Evolutionary conservation across 2,113 vertebrate genomes (phyloP).

Genomic region (Toxotes jaculatrix): DNA sequence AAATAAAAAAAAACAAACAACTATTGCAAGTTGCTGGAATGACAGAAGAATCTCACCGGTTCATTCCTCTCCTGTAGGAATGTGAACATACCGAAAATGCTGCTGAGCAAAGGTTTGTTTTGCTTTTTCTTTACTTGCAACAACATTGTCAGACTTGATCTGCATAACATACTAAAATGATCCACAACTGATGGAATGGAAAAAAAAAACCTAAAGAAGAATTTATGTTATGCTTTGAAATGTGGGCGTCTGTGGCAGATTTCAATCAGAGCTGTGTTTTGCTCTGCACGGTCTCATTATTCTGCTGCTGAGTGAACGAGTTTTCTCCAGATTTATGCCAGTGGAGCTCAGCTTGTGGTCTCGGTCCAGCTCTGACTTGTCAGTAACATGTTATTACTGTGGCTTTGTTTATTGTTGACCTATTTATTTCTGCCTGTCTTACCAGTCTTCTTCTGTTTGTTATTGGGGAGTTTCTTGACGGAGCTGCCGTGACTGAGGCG

Average conservation of each 20-base stretch:
- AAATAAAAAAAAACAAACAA: too few relatives aligned
- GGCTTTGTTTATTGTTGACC: background rate
- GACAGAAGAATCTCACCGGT: too few relatives aligned
- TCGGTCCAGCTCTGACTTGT: background rate
- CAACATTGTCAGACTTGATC: background rate
- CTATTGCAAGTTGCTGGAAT: too few relatives aligned
- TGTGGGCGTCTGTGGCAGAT: background rate
- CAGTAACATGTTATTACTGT: background rate
- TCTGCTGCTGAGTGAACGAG: background rate
- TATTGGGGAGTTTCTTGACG: conserved; percentile 90
- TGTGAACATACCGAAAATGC: too few relatives aligned
- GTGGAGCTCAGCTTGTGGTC: too few relatives aligned
- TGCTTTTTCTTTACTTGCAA: background rate
- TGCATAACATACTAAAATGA: background rate
- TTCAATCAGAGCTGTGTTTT: background rate
- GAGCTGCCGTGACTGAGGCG: conserved; percentile 93
- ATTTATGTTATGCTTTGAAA: background rate
- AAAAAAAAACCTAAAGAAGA: background rate
- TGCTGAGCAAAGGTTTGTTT: background rate
- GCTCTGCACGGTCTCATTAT: background rate
- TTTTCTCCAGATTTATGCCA: background rate
- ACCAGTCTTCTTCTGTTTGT: conserved; percentile 86
- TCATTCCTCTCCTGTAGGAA: too few relatives aligned
- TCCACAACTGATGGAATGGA: background rate
- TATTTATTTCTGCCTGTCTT: background rate